phyloP scores from a whole-genome alignment of 2,797 vertebrate genomes.

The Champsocephalus esox region DNA sequence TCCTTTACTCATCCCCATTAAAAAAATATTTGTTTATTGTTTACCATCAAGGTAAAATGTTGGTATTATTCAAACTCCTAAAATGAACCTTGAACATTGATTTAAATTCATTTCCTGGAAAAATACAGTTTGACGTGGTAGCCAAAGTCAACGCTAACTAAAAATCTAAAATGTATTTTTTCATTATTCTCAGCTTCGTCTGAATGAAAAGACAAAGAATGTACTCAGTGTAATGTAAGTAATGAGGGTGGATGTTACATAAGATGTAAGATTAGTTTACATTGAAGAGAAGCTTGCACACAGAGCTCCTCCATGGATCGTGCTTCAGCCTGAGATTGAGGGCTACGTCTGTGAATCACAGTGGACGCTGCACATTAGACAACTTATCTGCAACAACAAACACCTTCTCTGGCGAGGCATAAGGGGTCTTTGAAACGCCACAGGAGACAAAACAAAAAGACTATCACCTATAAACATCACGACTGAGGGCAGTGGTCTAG shows the following conservation, averaged over 20 bases:
- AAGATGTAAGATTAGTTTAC: slow-evolving; percentile 31
- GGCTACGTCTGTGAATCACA: slow-evolving; percentile 44
- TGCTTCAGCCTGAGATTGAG: slow-evolving; percentile 49
- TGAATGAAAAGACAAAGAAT: slow-evolving; percentile 22
- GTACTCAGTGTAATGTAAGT: neutral
- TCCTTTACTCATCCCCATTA: too few species aligned
- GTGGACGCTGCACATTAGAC: slow-evolving; percentile 60
- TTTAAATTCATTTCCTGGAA: slow-evolving; percentile 6
- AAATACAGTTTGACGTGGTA: slow-evolving; percentile 3
- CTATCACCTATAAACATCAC: slow-evolving; percentile 71
- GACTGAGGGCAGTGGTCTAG: slow-evolving; percentile 69
- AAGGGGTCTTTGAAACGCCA: slow-evolving; percentile 53
- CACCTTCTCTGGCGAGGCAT: slow-evolving; percentile 36
- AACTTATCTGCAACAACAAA: slow-evolving; percentile 67
- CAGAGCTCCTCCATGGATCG: slow-evolving; percentile 50
- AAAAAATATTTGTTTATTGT: too few species aligned
- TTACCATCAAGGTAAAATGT: too few species aligned
- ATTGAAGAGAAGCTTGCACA: slow-evolving; percentile 40
- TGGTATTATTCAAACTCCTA: too few species aligned
- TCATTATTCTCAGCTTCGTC: neutral
- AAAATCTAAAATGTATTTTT: neutral
- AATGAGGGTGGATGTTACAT: slow-evolving; percentile 15
- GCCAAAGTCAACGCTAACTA: neutral
- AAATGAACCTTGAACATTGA: too few species aligned
- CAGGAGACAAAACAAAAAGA: slow-evolving; percentile 67